Base-by-base conservation (phyloP, 2,888 invertebrate genomes). In the Geophilus truncorum region DNA sequence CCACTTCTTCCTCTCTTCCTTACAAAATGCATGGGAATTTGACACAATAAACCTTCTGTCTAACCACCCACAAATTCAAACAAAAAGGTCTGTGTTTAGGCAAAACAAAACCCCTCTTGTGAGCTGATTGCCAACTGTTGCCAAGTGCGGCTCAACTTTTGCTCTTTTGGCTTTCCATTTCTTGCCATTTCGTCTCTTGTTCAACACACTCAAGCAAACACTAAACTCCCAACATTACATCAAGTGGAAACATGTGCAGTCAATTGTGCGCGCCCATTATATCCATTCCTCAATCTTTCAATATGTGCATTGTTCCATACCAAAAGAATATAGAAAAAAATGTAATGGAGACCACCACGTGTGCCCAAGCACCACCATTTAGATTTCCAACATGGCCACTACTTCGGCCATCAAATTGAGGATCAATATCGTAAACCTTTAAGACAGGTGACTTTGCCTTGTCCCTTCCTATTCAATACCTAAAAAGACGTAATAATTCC, bases 391-490 rank as follows among this genome's bases (percentile, higher is more conserved):
- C 57, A 62, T 62, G 57, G 57, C 57, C 57, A 62, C 57, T 62
- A 62, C 57, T 62, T 62, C 21, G 57, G 57, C 57, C 57, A 62
- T 62, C 57, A 62, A 62, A 62, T 62, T 62, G 57, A 23, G 57
- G 57, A 62, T 62, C 57, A 62, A 62, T 62, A 62, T 62, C 57
- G n/a, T 62, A 62, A 62, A 62, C 57, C 57, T 62, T 62, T 62
- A 62, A 62, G 57, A 62, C 57, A 62, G 57, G 57, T 62, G 57
- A 62, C 57, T 62, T 62, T 62, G 57, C 57, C 57, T 62, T 62
- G 57, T 62, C 57, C 18, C 21, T 62, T 62, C 21, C 57, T 23
- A 62, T 62, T 62, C 57, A 21, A 62, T 62, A 62, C 57, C 23
- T 62, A 18, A 62, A 62, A 21, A 21, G 57, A 62, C 18, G 57